phyloP scores from a whole-genome alignment of 2,113 vertebrate species.

The Hylia prasina region DNA sequence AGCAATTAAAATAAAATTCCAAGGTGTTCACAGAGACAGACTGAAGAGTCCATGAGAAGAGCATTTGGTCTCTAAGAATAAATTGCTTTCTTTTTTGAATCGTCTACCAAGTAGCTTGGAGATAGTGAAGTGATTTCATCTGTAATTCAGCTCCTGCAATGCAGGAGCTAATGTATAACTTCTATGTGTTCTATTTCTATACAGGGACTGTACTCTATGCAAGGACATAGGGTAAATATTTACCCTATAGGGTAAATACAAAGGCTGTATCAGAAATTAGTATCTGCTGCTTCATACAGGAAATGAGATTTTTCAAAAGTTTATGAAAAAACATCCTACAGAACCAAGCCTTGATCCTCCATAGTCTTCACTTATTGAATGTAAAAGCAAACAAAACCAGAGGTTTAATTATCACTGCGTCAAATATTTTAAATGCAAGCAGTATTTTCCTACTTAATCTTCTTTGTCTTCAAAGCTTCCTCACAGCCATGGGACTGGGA shows the following conservation, averaged over 20 bases:
- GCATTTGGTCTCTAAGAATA: neutral
- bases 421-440: neutral
- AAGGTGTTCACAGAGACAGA: neutral
- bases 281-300: neutral
- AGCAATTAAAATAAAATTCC: neutral
- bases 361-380: neutral
- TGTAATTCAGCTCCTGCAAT: fast-evolving
- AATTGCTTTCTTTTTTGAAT: neutral
- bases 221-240: neutral
- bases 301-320: neutral
- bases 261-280: neutral
- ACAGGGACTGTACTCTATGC: fast-evolving
- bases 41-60: neutral
- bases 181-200: fast-evolving
- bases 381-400: neutral
- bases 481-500: neutral
- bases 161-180: neutral
- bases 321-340: neutral
- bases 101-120: neutral
- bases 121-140: neutral
- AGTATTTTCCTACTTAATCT: neutral
- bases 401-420: neutral
- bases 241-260: neutral
- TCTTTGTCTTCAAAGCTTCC: neutral
- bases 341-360: neutral